phyloP scores from a whole-genome alignment of 2,113 vertebrate species.

The Hippocampus barbouri region DNA sequence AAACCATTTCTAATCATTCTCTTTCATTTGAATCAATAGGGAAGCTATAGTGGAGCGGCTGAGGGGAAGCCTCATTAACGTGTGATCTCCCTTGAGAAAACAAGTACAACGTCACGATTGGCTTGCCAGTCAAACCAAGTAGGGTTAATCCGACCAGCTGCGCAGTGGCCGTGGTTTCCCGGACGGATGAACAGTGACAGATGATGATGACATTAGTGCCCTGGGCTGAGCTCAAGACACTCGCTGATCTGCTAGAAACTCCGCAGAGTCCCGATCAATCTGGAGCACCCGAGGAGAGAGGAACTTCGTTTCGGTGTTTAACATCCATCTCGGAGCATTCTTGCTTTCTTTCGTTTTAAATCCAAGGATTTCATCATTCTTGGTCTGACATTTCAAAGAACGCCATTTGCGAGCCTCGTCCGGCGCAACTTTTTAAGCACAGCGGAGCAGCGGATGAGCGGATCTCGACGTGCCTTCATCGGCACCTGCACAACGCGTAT shows the following conservation, averaged over 20 bases:
- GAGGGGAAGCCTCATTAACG: not conserved
- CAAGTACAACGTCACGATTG: not conserved
- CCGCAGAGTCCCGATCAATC: slow-evolving; percentile 26
- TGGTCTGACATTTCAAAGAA: too few relatives aligned
- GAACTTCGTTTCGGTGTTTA: slow-evolving; percentile 1
- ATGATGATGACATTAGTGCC: slow-evolving; percentile 59
- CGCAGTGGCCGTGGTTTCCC: slow-evolving; percentile 44
- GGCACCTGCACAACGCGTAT: slow-evolving; percentile 9
- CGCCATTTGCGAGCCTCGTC: slow-evolving; percentile 22
- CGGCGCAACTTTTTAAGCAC: slow-evolving; percentile 66
- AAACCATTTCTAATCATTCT: not conserved
- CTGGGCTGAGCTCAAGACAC: slow-evolving; percentile 59
- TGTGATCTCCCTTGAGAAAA: not conserved
- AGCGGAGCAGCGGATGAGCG: slow-evolving; percentile 18
- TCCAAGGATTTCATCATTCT: slow-evolving; percentile 8
- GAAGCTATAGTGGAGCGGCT: not conserved
- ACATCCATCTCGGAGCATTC: not conserved
- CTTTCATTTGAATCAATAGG: not conserved
- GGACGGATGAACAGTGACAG: slow-evolving; percentile 63
- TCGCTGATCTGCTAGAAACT: slow-evolving; percentile 52
- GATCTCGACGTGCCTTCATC: slow-evolving; percentile 18
- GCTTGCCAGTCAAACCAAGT: slow-evolving; percentile 13
- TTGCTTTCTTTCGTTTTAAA: not conserved
- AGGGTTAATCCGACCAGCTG: slow-evolving; percentile 57
- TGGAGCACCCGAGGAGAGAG: slow-evolving; percentile 23